phyloP scores from a whole-genome alignment of 2,888 invertebrate genomes.

The Drosophila planitibia region DNA sequence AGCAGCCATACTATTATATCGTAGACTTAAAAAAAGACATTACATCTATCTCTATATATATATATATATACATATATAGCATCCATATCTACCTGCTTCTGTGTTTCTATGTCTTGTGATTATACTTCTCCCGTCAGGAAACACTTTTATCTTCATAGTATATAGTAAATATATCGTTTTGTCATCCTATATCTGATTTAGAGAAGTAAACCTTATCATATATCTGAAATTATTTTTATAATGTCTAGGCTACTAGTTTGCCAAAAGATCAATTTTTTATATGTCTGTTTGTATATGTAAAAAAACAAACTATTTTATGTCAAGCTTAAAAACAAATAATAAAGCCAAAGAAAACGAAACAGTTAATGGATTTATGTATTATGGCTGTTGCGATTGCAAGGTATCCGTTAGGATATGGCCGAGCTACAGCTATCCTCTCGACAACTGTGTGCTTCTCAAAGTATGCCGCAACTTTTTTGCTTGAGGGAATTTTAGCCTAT shows the following conservation, averaged over 20 bases:
- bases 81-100: slow-evolving; percentile 26
- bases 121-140: background rate
- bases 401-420: background rate
- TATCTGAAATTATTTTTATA: slow-evolving; percentile 16
- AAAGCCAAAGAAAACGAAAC: slow-evolving; percentile 65
- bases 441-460: background rate
- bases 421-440: background rate
- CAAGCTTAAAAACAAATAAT: slow-evolving; percentile 56
- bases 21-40: slow-evolving; percentile 68
- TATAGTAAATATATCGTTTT: background rate
- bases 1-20: slow-evolving; percentile 56
- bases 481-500: background rate
- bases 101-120: slow-evolving; percentile 16
- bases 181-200: slow-evolving; percentile 16
- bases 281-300: slow-evolving; percentile 28
- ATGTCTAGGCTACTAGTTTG: background rate
- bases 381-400: background rate
- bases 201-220: slow-evolving; percentile 3
- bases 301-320: slow-evolving; percentile 52
- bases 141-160: background rate
- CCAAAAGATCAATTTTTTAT: slow-evolving; percentile 4
- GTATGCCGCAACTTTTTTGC: background rate
- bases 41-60: slow-evolving; percentile 28
- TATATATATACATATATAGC: slow-evolving; percentile 6
- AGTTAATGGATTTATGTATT: background rate